Evolutionary conservation across 2,888 invertebrate species (phyloP).

Genomic region (Acanthosepion pharaonis): DNA sequence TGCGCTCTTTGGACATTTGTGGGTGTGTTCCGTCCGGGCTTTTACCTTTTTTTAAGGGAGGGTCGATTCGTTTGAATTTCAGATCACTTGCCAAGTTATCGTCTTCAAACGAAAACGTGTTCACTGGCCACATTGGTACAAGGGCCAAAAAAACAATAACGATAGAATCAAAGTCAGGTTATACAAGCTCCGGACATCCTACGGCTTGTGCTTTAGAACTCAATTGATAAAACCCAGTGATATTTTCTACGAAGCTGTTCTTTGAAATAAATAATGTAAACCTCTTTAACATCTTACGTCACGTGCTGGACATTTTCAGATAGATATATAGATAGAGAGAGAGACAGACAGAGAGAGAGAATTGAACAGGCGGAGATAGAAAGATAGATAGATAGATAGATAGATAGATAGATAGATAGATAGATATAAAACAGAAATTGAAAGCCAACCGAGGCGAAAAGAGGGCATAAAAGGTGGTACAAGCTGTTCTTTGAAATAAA

Average conservation of each 20-base stretch:
- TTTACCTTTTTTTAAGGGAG: not conserved
- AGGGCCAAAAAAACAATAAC: not conserved
- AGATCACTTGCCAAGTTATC: not conserved
- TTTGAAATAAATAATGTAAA: not conserved
- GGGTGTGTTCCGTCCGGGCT: not conserved
- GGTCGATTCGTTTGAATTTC: constrained; percentile 15
- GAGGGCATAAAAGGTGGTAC: no score
- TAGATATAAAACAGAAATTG: no score
- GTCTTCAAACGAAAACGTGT: not conserved
- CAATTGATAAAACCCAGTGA: not conserved
- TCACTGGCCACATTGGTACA: constrained; percentile 15
- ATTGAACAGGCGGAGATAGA: no score
- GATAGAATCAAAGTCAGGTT: not conserved
- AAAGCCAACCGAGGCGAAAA: no score
- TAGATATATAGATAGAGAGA: no score
- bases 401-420: no score
- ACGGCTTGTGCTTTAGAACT: not conserved
- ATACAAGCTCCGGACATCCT: not conserved
- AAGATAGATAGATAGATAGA: no score
- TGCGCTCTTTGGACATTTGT: not conserved
- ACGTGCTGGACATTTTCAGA: not conserved
- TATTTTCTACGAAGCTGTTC: not conserved
- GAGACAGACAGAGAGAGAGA: no score
- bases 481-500: no score
- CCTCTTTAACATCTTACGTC: not conserved